Base-by-base conservation (phyloP, 2,797 vertebrate species). In the Melanotaenia boesemani region DNA sequence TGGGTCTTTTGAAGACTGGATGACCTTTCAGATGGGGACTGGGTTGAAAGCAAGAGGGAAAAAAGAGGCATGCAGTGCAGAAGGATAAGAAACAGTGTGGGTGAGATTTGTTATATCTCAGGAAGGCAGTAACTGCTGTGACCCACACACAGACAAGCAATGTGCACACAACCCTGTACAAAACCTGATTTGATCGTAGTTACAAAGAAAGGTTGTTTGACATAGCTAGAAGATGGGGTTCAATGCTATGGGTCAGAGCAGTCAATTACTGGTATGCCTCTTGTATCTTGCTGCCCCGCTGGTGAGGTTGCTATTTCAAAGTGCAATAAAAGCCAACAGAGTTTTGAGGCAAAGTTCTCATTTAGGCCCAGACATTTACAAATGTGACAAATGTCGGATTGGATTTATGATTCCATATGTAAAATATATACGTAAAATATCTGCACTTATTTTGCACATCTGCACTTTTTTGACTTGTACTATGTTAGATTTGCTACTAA, bases 11-110 rank as follows among this genome's bases (percentile, higher is more conserved):
- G 76, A 81, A 74, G 69, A 66, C 58, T 16, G 30, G 46, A 64
- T 74, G 90, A 89, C 85, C 86, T 90, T 88, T 88, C 48, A 64
- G 73, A 5, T 66, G 36, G 54, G 48, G 74, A 67, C 72, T 59
- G 62, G 63, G 63, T 59, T 76, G 77, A 85, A 83, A 67, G 75
- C 50, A 57, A 76, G 59, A 28, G 39, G 39, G 72, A 76, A 70
- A 63, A 28, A 62, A 54, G 6, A 84, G 56, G 22, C 69, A 74
- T 75, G 66, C 70, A 81, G 71, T 63, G 65, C 24, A 57, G 39
- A 44, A 58, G 71, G 68, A 82, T 71, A 77, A 74, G 62, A 54
- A 83, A 85, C 63, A 72, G 46, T 64, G 62, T 65, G 58, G 57
- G 62, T 52, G 56, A 79, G 72, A 87, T 87, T 85, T 85, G 73